These are phyloP conservation scores for Drosophila lacicola DNA, from an alignment of 2,888 invertebrate species.

Conservation along the genomic window DNA sequence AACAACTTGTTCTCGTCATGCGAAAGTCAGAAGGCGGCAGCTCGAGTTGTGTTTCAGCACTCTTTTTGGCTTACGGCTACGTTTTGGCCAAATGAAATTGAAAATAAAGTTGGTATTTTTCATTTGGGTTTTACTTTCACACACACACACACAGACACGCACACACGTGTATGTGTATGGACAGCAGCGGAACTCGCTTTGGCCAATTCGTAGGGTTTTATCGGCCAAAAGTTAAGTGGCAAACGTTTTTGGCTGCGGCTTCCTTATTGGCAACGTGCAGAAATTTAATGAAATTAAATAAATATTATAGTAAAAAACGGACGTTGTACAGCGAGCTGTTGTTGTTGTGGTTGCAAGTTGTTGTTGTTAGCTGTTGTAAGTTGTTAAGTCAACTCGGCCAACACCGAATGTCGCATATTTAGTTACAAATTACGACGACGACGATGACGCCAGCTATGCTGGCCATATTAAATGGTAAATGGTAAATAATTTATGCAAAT, in stretches of 20 bases:
- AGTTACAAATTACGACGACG: slow-evolving; percentile 77
- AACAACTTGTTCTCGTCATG: slow-evolving; percentile 70
- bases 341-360: slow-evolving; percentile 12
- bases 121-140: slow-evolving; percentile 70
- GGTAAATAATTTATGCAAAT: slow-evolving; percentile 79
- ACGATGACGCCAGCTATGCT: slow-evolving; percentile 52
- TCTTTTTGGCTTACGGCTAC: slow-evolving; percentile 32
- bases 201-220: slow-evolving; percentile 55
- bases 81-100: slow-evolving; percentile 61
- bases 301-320: slow-evolving; percentile 58
- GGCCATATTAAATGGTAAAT: slow-evolving; percentile 77
- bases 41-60: slow-evolving; percentile 32
- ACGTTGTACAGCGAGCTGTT: slow-evolving; percentile 12
- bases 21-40: slow-evolving; percentile 63
- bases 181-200: slow-evolving; percentile 37
- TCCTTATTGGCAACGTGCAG: slow-evolving; percentile 74
- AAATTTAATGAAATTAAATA: slow-evolving; percentile 79
- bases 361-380: slow-evolving; percentile 34
- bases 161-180: not conserved
- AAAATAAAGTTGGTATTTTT: slow-evolving; percentile 57
- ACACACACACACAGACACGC: slow-evolving; percentile 53
- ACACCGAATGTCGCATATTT: slow-evolving; percentile 65
- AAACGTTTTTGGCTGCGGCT: slow-evolving; percentile 64
- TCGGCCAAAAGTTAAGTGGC: slow-evolving; percentile 61
- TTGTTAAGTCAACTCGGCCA: slow-evolving; percentile 48